Base-by-base conservation (phyloP, 2,113 vertebrate species). In the Erinaceus europaeus region DNA sequence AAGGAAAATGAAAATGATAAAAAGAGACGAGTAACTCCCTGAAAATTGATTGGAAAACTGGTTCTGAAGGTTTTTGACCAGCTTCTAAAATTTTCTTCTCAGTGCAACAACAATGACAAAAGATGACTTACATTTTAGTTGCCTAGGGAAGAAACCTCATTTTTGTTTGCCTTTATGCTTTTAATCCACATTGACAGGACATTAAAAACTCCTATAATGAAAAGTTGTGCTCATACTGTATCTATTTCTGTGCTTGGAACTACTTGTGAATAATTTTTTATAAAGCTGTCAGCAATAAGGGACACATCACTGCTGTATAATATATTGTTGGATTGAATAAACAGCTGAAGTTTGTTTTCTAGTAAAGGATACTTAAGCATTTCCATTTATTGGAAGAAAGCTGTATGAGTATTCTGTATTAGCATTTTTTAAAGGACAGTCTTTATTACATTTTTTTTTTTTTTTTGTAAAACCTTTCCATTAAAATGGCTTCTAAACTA, bases 141-240 rank as follows among this genome's bases (percentile, higher is more conserved):
- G 91, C 88, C 90, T 89, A 61, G 88, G 94, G 91, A 96, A 93
- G 87, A 94, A 90, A 77, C 77, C 83, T 95, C 80, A 90, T 92
- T 96, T 96, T 96, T 95, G 90, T 93, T 95, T 96, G 94, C 94
- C 94, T 92, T 96, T 94, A 94, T 89, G 76, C 4, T 0, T 96
- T 95, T 96, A 95, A 90, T 94, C 73, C 78, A 92, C 90, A 85
- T 52, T 82, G n/a, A 67, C 67, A 90, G 91, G 93, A 90, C 91
- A 92, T 96, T 93, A 91, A 92, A 91, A 61, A 84, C 93, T 87
- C 91, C 93, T 67, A 85, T 0, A 2, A 81, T 84, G 90, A 84
- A 91, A 92, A 88, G 29, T 0, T 0, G 94, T 94, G 85, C 62
- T 91, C 10, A 80, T 85, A 89, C 93, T 94, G 91, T 94, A 93